phyloP scores from a whole-genome alignment of 2,888 invertebrate species.

The Aspidiotus rigidus region DNA sequence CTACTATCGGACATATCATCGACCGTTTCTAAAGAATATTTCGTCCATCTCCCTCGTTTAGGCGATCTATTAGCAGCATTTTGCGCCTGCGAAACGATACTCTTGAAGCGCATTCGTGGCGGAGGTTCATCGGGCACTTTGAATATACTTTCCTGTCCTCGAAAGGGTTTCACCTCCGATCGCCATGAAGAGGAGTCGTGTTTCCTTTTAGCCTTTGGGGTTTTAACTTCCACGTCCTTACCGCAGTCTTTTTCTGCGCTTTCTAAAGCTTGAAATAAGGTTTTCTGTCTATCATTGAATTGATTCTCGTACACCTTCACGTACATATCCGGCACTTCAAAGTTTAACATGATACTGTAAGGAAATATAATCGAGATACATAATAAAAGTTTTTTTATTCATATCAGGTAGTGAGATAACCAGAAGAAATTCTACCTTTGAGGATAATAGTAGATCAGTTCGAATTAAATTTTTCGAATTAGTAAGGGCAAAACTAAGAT shows the following conservation, averaged over 20 bases:
- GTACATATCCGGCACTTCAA: constrained; percentile 26
- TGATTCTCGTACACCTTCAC: constrained; percentile 20
- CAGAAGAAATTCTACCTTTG: too few relatives aligned
- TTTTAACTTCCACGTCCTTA: constrained; percentile 15
- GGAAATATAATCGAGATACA: too few relatives aligned
- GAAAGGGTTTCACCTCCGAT: constrained; percentile 13
- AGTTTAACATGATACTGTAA: constrained; percentile 17
- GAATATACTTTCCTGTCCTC: constrained; percentile 32
- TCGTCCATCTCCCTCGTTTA: constrained; percentile 33
- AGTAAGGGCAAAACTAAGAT: too few relatives aligned
- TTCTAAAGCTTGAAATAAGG: constrained; percentile 23
- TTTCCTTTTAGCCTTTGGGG: not conserved
- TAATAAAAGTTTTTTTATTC: too few relatives aligned
- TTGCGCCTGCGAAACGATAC: not conserved
- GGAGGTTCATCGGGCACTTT: constrained; percentile 22
- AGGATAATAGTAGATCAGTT: too few relatives aligned
- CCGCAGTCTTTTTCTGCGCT: constrained; percentile 28
- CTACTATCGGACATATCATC: constrained; percentile 35
- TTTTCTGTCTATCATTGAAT: constrained; percentile 20
- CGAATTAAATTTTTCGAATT: too few relatives aligned
- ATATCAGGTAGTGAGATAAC: too few relatives aligned
- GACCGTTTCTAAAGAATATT: constrained; percentile 35
- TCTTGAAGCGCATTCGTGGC: constrained; percentile 5
- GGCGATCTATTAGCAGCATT: constrained; percentile 18
- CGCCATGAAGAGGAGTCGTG: constrained; percentile 1